A percentile compares a stretch with the other conserved stretches of the same genome.
Conservation (phyloP, 2,888 invertebrate species). For the Lumbricus terrestris region DNA sequence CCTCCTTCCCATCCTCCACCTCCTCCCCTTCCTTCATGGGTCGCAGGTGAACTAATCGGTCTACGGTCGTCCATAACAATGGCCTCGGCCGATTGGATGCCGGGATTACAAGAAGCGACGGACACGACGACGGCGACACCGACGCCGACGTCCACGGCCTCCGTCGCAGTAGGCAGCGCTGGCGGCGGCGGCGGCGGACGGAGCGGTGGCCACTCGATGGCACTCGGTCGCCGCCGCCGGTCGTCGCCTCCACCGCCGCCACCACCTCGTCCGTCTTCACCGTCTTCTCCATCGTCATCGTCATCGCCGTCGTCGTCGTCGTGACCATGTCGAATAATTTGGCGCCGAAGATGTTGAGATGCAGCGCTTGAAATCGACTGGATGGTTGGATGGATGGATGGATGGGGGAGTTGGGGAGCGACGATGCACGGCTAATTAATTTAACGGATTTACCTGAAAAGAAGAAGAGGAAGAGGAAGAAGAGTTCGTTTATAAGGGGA, state of each 20-base stretch:
- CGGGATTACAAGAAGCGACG: background rate
- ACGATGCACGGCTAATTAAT: constrained; percentile 6
- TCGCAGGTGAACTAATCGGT: constrained; percentile 14
- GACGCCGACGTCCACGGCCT: background rate
- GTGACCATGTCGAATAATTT: constrained; percentile 11
- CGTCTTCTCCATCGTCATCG: background rate
- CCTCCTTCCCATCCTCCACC: background rate
- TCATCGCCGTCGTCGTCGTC: background rate
- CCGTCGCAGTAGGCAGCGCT: too few species aligned
- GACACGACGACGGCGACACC: background rate
- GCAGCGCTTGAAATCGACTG: background rate
- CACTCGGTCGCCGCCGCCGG: background rate
- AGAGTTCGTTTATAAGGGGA: background rate
- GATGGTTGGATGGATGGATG: too few species aligned
- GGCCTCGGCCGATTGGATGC: background rate
- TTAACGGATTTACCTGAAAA: constrained; percentile 13
- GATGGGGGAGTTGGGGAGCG: too few species aligned
- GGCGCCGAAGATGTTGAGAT: background rate
- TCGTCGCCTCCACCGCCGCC: background rate
- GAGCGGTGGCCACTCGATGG: background rate
- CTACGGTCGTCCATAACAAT: background rate
- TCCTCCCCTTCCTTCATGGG: background rate
- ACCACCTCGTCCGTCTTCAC: background rate
- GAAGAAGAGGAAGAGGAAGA: background rate
- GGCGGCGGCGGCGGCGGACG: too few species aligned